Conservation (phyloP, 1,140 invertebrate genomes). For the Drosophila asahinai region DNA sequence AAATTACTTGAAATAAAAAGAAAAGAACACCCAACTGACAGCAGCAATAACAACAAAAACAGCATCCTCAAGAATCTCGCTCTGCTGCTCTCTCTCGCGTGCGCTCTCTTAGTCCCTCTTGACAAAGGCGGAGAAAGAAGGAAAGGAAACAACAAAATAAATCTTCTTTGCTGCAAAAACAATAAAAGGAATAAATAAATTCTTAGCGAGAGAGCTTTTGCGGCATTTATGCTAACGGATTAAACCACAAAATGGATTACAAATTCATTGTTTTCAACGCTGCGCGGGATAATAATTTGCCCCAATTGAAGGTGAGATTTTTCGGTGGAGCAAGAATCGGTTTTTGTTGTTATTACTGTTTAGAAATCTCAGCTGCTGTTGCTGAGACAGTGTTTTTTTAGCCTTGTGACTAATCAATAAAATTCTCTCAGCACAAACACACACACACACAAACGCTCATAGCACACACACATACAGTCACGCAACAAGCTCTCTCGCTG, state of each 20-base stretch:
- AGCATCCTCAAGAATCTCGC: conserved; percentile 46
- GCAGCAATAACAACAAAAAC: conserved; percentile 28
- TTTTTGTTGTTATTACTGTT: conserved; percentile 27
- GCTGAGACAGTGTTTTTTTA: conserved; percentile 39
- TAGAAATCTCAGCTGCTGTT: conserved; percentile 53
- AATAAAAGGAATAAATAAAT: conserved; percentile 18
- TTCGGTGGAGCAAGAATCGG: not conserved
- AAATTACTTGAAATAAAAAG: conserved; percentile 38
- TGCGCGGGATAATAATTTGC: conserved; percentile 80
- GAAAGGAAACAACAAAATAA: conserved; percentile 16
- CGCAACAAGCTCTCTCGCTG: conserved; percentile 10
- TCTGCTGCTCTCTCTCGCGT: conserved; percentile 9
- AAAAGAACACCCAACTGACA: conserved; percentile 13
- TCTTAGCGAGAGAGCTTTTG: not conserved
- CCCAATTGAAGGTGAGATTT: conserved; percentile 77
- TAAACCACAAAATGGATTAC: conserved; percentile 67
- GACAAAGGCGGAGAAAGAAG: conserved; percentile 26
- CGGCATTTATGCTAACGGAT: conserved; percentile 25
- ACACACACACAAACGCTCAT: conserved; percentile 4
- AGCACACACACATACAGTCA: not conserved
- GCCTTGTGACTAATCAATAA: conserved; percentile 84
- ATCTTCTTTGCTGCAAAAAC: conserved; percentile 31
- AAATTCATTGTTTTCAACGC: conserved; percentile 83
- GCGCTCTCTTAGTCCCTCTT: conserved; percentile 6
- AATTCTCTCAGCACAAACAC: conserved; percentile 53